phyloP scores from a whole-genome alignment of 2,113 vertebrate genomes.

The Ibidorhyncha struthersii region DNA sequence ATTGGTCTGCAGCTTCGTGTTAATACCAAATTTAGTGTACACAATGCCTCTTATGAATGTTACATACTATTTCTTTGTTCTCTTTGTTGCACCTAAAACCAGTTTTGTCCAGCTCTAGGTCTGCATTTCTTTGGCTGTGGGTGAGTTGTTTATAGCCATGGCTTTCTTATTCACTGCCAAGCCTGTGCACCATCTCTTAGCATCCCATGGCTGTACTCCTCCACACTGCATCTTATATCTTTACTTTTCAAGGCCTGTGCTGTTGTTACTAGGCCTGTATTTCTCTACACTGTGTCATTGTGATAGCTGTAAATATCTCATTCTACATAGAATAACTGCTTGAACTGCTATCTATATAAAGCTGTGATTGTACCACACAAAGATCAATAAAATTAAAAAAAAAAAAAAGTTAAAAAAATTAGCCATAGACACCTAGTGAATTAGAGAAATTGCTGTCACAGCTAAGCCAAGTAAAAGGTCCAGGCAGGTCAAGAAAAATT shows the following conservation, averaged over 20 bases:
- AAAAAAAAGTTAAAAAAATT: neutral
- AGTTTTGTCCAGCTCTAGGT: slow-evolving; percentile 56
- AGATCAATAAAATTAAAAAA: neutral
- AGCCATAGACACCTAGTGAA: neutral
- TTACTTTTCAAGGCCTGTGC: slow-evolving; percentile 3
- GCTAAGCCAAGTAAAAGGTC: neutral
- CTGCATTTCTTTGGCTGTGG: slow-evolving; percentile 56
- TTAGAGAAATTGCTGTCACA: neutral
- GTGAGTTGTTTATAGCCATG: slow-evolving; percentile 48
- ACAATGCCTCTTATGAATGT: neutral
- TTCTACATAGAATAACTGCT: neutral
- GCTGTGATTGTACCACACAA: neutral
- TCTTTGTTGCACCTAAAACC: slow-evolving; percentile 60
- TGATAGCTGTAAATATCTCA: slow-evolving; percentile 16
- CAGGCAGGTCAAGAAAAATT: neutral
- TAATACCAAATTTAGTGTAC: neutral
- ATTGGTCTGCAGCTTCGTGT: neutral
- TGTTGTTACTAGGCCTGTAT: neutral
- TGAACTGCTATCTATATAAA: neutral
- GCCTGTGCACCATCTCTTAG: slow-evolving; percentile 27
- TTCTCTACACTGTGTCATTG: neutral
- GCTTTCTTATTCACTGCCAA: slow-evolving; percentile 34
- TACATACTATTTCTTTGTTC: slow-evolving; percentile 53
- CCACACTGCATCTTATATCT: neutral
- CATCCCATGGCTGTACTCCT: slow-evolving; percentile 30